These are phyloP conservation scores for Hylomyscus alleni DNA, from an alignment of 2,797 vertebrate genomes.

Conservation along the genomic window DNA sequence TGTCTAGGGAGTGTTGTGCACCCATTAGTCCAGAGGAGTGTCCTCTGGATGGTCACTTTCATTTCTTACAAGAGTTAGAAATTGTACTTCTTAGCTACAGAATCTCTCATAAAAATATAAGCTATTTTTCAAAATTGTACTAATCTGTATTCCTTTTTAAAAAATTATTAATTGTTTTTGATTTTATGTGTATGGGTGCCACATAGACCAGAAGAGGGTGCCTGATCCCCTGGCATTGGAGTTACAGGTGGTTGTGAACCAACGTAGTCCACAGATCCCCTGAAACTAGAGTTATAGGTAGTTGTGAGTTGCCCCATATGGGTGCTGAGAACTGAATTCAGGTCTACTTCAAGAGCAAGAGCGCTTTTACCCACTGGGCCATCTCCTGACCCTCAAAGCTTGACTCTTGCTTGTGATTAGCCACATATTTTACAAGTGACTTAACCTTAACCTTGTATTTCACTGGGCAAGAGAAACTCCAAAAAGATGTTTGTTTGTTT, in stretches of 20 bases:
- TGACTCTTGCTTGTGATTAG: not conserved
- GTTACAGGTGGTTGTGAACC: not conserved
- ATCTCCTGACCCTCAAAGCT: not conserved
- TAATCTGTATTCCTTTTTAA: conserved; percentile 10
- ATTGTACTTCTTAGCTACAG: conserved; percentile 37
- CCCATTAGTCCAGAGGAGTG: not conserved
- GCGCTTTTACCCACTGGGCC: not conserved
- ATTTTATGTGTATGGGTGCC: not conserved
- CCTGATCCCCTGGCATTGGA: not conserved
- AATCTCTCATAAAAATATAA: conserved; percentile 81
- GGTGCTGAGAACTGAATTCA: not conserved
- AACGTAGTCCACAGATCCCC: not conserved
- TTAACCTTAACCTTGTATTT: not conserved
- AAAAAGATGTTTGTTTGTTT: not conserved
- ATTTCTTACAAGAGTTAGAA: conserved; percentile 28
- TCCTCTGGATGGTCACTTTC: not conserved
- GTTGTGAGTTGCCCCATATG: not conserved
- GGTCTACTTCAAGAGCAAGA: not conserved
- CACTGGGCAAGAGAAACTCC: conserved; percentile 6
- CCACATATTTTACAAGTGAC: not conserved
- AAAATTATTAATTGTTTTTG: not conserved
- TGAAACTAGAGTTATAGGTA: not conserved
- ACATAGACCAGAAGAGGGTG: not conserved
- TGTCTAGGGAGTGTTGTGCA: not conserved
- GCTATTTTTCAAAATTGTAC: conserved; percentile 63